Conservation (phyloP, 2,888 invertebrate species). For the Cynaeus angustus region DNA sequence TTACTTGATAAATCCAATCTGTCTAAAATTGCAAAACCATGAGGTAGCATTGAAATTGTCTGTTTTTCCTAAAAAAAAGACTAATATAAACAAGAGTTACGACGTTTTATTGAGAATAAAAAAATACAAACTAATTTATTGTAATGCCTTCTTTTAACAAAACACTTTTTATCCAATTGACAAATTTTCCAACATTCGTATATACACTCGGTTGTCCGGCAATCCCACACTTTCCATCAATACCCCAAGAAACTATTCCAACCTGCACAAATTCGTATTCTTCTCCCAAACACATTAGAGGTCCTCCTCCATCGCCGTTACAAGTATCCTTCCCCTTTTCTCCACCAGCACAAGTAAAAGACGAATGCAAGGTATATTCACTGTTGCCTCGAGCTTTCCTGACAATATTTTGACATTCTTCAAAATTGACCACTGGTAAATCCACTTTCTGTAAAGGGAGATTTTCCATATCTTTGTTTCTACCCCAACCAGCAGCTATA, state of each 20-base stretch:
- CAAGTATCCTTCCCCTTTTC: slow-evolving; percentile 84
- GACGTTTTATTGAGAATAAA: too few species aligned
- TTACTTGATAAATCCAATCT: too few species aligned
- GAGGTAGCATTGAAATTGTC: too few species aligned
- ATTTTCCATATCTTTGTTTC: slow-evolving; percentile 67
- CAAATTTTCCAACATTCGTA: slow-evolving; percentile 79
- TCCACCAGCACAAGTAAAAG: slow-evolving; percentile 88
- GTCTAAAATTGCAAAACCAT: too few species aligned
- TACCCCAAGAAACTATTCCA: slow-evolving; percentile 93
- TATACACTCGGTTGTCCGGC: slow-evolving; percentile 82
- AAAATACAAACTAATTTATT: too few species aligned
- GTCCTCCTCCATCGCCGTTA: slow-evolving; percentile 61
- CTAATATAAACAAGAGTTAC: too few species aligned
- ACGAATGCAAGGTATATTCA: slow-evolving; percentile 78
- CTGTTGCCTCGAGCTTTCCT: slow-evolving; percentile 79
- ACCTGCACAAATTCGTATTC: slow-evolving; percentile 80
- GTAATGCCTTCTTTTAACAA: background rate
- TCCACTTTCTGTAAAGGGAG: slow-evolving; percentile 81
- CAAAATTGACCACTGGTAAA: slow-evolving; percentile 78
- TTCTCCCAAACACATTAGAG: slow-evolving; percentile 64
- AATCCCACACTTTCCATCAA: slow-evolving; percentile 80
- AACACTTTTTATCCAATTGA: slow-evolving; percentile 81
- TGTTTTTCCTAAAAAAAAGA: too few species aligned
- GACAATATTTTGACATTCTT: slow-evolving; percentile 77
- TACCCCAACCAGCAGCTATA: slow-evolving; percentile 85